phyloP scores from a whole-genome alignment of 2,888 invertebrate genomes.

The Dichetophora obliterata region DNA sequence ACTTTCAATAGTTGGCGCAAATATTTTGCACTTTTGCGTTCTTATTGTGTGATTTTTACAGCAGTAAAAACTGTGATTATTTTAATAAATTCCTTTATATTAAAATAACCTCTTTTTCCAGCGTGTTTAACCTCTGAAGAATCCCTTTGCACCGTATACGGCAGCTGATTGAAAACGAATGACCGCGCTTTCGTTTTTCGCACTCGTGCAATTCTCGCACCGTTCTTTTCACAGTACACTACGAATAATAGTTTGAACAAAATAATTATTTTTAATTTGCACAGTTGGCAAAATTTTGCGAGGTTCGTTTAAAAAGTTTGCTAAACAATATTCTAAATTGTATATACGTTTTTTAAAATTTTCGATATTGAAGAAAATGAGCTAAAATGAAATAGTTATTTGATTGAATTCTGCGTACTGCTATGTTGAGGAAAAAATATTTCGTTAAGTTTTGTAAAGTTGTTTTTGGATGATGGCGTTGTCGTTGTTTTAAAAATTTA shows the following conservation, averaged over 20 bases:
- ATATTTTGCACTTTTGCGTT: slow-evolving; percentile 11
- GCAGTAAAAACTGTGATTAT: neutral
- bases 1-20: neutral
- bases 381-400: slow-evolving; percentile 4
- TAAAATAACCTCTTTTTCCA: neutral
- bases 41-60: neutral
- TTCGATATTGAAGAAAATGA: neutral
- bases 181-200: slow-evolving; percentile 23
- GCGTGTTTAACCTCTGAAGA: neutral
- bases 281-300: slow-evolving; percentile 19
- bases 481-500: too few relatives aligned
- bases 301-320: slow-evolving; percentile 9
- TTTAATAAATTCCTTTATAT: slow-evolving; percentile 5
- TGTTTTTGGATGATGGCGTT: too few relatives aligned
- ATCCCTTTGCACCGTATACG: slow-evolving; percentile 22
- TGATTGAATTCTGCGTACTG: slow-evolving; percentile 8
- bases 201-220: slow-evolving; percentile 17
- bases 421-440: slow-evolving; percentile 1
- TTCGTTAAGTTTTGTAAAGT: slow-evolving; percentile 13
- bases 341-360: slow-evolving; percentile 1
- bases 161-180: slow-evolving; percentile 40
- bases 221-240: neutral
- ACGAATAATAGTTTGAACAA: neutral
- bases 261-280: slow-evolving; percentile 19
- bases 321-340: neutral